Evolutionary conservation across 35 echinoderm and acorn worm genomes (phyloP).

Genomic region (Diadema setosum): DNA sequence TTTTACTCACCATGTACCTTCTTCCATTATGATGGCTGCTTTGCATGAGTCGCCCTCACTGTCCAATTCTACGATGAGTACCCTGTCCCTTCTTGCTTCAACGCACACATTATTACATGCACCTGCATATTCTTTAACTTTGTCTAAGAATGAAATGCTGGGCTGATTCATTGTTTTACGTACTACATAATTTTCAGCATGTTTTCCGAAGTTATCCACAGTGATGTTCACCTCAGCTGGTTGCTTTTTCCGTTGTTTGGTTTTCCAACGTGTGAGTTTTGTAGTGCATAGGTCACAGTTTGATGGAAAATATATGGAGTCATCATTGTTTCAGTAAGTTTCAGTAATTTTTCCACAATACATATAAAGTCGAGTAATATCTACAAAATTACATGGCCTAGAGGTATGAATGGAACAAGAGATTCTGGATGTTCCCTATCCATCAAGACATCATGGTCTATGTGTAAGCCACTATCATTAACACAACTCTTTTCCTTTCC

Average conservation of each 20-base stretch:
- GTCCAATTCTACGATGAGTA: not conserved
- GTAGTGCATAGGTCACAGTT: not conserved
- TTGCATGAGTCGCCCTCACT: not conserved
- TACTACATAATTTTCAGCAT: not conserved
- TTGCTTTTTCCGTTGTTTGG: not conserved
- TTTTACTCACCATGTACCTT: not conserved
- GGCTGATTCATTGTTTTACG: not conserved
- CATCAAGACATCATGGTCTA: not conserved
- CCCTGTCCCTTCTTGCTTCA: not conserved
- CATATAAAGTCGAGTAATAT: slow-evolving; percentile 37
- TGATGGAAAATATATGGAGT: not conserved
- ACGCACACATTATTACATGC: not conserved
- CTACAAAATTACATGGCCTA: slow-evolving; percentile 3
- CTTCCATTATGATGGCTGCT: not conserved
- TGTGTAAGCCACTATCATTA: not conserved
- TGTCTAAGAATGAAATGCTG: not conserved
- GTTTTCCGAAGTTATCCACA: not conserved
- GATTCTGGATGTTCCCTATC: slow-evolving; percentile 27
- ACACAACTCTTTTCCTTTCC: slow-evolving; percentile 23
- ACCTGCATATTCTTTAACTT: not conserved
- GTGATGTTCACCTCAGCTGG: not conserved
- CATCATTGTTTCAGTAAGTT: slow-evolving; percentile 11
- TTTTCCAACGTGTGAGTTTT: not conserved
- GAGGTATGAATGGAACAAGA: slow-evolving; percentile 18
- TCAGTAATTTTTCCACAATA: slow-evolving; percentile 58